A percentile compares a stretch with the other conserved stretches of the same genome.
These are phyloP conservation scores for Hyles euphorbiae DNA, from an alignment of 1,140 invertebrate species.

Conservation along the genomic window DNA sequence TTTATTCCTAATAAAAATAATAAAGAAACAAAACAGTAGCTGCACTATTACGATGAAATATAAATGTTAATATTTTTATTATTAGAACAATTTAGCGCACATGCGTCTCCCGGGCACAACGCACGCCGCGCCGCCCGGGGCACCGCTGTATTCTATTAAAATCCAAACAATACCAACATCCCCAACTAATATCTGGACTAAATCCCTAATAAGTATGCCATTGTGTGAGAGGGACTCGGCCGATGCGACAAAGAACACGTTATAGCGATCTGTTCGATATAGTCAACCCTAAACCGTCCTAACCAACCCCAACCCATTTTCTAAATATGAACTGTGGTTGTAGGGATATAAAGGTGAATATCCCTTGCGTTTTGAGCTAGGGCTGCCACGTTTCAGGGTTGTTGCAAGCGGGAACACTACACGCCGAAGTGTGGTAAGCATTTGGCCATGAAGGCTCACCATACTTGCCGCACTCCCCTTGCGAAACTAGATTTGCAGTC, in stretches of 20 bases:
- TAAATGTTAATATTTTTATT: slow-evolving; percentile 9
- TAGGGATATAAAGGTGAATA: slow-evolving; percentile 16
- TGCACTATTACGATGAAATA: no score
- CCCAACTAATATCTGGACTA: slow-evolving; percentile 75
- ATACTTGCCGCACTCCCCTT: slow-evolving; percentile 70
- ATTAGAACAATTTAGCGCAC: slow-evolving; percentile 21
- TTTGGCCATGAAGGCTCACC: slow-evolving; percentile 72
- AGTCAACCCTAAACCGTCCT: not conserved
- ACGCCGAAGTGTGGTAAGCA: slow-evolving; percentile 67
- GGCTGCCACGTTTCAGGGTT: slow-evolving; percentile 33
- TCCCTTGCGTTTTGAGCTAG: slow-evolving; percentile 19
- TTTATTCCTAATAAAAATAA: no score
- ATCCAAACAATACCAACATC: slow-evolving; percentile 68
- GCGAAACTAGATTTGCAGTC: slow-evolving; percentile 70
- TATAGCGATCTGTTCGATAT: slow-evolving; percentile 56
- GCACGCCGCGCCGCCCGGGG: slow-evolving; percentile 36
- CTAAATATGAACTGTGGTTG: not conserved
- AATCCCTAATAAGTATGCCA: slow-evolving; percentile 75
- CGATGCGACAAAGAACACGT: slow-evolving; percentile 71
- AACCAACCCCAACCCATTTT: not conserved
- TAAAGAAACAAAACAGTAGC: no score
- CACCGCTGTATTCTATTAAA: slow-evolving; percentile 68
- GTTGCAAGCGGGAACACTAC: slow-evolving; percentile 36
- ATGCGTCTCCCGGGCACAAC: slow-evolving; percentile 13
- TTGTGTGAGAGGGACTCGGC: slow-evolving; percentile 71